phyloP scores from a whole-genome alignment of 2,888 invertebrate genomes.

The Lucinisca nassula region DNA sequence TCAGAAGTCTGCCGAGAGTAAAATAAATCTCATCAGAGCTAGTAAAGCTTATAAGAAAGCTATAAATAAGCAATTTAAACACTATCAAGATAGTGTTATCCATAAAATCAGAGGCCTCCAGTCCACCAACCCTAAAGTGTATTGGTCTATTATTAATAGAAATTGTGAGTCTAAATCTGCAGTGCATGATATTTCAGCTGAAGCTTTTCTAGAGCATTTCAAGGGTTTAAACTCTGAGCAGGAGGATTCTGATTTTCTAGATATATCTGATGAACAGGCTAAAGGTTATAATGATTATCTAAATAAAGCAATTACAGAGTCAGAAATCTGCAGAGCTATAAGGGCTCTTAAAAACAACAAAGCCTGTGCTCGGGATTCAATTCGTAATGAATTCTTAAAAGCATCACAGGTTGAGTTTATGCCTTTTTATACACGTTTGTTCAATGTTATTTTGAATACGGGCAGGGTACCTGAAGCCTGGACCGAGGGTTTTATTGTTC shows the following conservation, averaged over 20 bases:
- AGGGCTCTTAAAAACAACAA: not conserved
- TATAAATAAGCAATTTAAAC: not conserved
- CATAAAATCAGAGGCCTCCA: not conserved
- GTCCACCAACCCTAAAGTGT: not conserved
- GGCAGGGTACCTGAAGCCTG: no score
- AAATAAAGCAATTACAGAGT: not conserved
- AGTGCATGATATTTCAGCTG: not conserved
- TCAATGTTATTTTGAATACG: not conserved
- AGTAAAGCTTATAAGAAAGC: not conserved
- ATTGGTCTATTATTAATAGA: constrained; percentile 8
- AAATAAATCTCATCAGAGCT: not conserved
- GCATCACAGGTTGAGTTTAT: not conserved
- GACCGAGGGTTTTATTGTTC: not conserved
- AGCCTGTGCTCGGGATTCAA: not conserved
- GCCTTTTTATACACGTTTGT: not conserved
- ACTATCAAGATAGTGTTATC: not conserved
- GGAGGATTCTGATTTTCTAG: not conserved
- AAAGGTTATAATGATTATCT: not conserved
- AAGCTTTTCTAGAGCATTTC: not conserved
- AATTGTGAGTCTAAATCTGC: not conserved
- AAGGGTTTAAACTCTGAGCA: not conserved
- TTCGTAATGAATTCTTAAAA: not conserved
- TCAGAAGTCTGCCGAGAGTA: not conserved
- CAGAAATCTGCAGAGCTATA: not conserved
- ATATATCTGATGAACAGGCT: not conserved